Evolutionary conservation across 1,140 invertebrate species (phyloP), one percentile per base, ranked within the genome.

Genomic region (Chironomus striatipennis): DNA sequence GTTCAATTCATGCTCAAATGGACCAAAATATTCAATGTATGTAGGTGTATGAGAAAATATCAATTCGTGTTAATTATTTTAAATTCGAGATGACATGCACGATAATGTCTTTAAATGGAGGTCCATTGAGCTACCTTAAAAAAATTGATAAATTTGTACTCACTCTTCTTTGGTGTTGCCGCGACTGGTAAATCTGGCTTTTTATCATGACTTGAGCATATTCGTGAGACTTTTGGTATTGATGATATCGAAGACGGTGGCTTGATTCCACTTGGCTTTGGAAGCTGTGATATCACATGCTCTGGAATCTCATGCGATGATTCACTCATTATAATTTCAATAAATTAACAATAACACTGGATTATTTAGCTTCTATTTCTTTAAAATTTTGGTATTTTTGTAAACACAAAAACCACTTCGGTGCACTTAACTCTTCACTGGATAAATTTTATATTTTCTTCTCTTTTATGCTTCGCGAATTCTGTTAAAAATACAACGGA

Each of bases 401-500:
- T 47, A 57, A 15, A 5, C 5, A 15, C 47, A 57, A 12, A 57
- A 57, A 57, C n/a, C 43, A n/a, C 10, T 34, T 34, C 24, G 1
- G 24, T 34, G 24, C 1, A 34, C 24, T 34, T 34, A 34, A 34
- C 24, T 34, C 5, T 5, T 57, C 47, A 57, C 47, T 57, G 12
- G 42, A 15, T 57, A 70, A 70, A 20, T 20, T 70, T 70, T 21
- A n/a, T n/a, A n/a, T 20, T 17, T 70, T 18, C 18, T 18, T 20
- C 9, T n/a, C 7, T 70, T 70, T 70, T 70, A 70, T 70, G 65
- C 65, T 70, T 70, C 65, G 65, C 65, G 18, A 70, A 20, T 21
- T 57, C 47, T 74, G 74, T 72, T 73, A 73, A n/a, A 42, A 74
- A 42, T 76, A 75, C 34, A 24, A 73, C 74, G 73, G 57, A 73